These are phyloP conservation scores for Anticlea derivata DNA, from an alignment of 2,888 invertebrate species.

Conservation along the genomic window DNA sequence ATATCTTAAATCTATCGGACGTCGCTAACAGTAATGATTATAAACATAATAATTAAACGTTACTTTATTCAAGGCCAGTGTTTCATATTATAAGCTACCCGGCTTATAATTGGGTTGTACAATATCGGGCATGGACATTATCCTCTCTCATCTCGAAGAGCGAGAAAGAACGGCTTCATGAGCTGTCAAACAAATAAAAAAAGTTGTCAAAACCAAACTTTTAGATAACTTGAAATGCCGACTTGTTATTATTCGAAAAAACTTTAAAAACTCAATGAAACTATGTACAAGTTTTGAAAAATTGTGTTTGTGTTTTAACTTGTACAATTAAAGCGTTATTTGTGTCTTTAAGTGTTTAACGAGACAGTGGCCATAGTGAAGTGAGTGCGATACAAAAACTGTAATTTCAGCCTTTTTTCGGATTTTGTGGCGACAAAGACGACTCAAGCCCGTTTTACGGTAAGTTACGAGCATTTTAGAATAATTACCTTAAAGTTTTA, in stretches of 20 bases:
- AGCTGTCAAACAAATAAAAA: constrained; percentile 18
- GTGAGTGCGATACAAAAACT: constrained; percentile 29
- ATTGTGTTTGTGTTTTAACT: constrained; percentile 27
- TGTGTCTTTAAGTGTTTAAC: constrained; percentile 32
- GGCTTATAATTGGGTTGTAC: too few relatives aligned
- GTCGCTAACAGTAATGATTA: too few relatives aligned
- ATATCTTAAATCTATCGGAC: too few relatives aligned
- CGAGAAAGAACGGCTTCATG: background rate
- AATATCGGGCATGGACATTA: too few relatives aligned
- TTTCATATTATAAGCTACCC: too few relatives aligned
- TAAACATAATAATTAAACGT: too few relatives aligned
- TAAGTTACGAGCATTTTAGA: constrained; percentile 21
- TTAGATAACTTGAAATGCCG: constrained; percentile 39
- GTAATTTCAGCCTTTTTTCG: constrained; percentile 31
- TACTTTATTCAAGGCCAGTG: too few relatives aligned
- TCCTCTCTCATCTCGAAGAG: background rate
- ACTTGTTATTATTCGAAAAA: constrained; percentile 16
- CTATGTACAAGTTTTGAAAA: constrained; percentile 30
- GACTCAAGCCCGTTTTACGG: constrained; percentile 32
- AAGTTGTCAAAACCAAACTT: constrained; percentile 37
- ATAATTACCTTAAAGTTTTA: background rate
- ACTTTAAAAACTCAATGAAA: constrained; percentile 20
- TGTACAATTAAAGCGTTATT: constrained; percentile 22
- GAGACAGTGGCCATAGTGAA: constrained; percentile 37
- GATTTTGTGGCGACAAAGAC: constrained; percentile 37